A percentile compares a stretch with the other conserved stretches of the same genome.
phyloP scores from a whole-genome alignment of 2,888 invertebrate genomes.

The Trypoxylon attenuatum region DNA sequence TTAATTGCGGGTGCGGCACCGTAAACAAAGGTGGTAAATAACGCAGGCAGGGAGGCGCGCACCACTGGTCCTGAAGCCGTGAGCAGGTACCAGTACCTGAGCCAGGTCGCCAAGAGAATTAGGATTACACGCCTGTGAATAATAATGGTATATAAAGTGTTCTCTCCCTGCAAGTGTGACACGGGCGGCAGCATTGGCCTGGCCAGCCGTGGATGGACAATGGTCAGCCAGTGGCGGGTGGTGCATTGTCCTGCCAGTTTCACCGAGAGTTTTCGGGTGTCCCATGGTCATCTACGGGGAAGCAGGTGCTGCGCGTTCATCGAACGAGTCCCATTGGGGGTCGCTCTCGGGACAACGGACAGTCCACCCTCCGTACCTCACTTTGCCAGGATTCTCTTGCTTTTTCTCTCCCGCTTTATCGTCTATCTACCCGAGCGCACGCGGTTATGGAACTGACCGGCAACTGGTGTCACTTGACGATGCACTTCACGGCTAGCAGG shows the following conservation, averaged over 20 bases:
- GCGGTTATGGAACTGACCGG: slow-evolving; percentile 19
- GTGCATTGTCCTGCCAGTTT: slow-evolving; percentile 64
- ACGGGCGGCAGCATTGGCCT: slow-evolving; percentile 40
- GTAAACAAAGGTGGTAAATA: slow-evolving; percentile 51
- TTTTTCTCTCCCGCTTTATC: neutral
- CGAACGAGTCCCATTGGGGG: slow-evolving; percentile 27
- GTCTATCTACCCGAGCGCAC: slow-evolving; percentile 19
- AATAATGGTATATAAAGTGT: slow-evolving; percentile 58
- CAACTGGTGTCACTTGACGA: slow-evolving; percentile 28
- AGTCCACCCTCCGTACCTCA: no score
- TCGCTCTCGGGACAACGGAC: slow-evolving; percentile 27
- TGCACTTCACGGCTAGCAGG: slow-evolving; percentile 35
- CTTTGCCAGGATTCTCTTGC: slow-evolving; percentile 13
- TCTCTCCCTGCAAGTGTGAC: slow-evolving; percentile 52
- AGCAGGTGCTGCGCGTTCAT: slow-evolving; percentile 47
- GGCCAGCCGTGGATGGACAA: slow-evolving; percentile 53
- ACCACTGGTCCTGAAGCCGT: neutral
- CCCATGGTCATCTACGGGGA: slow-evolving; percentile 28
- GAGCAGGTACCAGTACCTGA: slow-evolving; percentile 16
- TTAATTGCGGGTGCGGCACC: slow-evolving; percentile 42
- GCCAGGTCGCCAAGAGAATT: slow-evolving; percentile 47
- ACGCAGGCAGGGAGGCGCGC: neutral
- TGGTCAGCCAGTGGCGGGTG: slow-evolving; percentile 67
- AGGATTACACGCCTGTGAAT: slow-evolving; percentile 64
- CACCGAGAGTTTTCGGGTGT: slow-evolving; percentile 43